Base-by-base conservation (phyloP, 2,888 invertebrate species). In the Spisula subtruncata region DNA sequence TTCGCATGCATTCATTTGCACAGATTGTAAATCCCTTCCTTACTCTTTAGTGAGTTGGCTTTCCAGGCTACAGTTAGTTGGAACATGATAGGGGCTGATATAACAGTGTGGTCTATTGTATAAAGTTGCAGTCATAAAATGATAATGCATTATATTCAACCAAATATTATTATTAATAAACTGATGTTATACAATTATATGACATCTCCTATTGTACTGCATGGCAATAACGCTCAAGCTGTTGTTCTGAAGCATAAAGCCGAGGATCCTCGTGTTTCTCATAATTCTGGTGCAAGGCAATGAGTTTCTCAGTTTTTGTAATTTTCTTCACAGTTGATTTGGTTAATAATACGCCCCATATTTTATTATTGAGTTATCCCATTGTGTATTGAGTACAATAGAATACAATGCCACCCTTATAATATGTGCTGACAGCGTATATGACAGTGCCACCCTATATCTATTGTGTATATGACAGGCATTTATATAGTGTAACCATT, bases 331-430 rank as follows among this genome's bases (percentile, higher is more conserved):
- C 60, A 60, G 60, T n/a, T n/a, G 25, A n/a, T 1, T 20, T n/a
- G 41, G 25, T 66, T 25, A 66, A 25, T 20, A 66, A 66, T 25
- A 66, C 60, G n/a, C 60, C 60, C 60, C 8, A 66, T 25, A 66
- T 66, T 66, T 66, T 66, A 66, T 66, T 66, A 66, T 66, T 51
- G 51, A 51, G 25, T 25, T 66, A 66, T 66, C 60, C 41, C 60
- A 10, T 66, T 66, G 60, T 66, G 60, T 66, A 25, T 66, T n/a
- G 10, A n/a, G 12, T 66, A 25, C 25, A 66, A 66, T 66, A 25
- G 25, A n/a, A n/a, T 25, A 66, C 60, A 66, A 66, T 66, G 60
- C 25, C 60, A 66, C 60, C 56, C 25, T 25, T 66, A 66, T 66
- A 66, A 66, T 25, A 66, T 66, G 60, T 66, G 60, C 60, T 66